A percentile compares a stretch with the other conserved stretches of the same genome.
phyloP scores from a whole-genome alignment of 2,113 vertebrate species.

The Austrofundulus limnaeus region DNA sequence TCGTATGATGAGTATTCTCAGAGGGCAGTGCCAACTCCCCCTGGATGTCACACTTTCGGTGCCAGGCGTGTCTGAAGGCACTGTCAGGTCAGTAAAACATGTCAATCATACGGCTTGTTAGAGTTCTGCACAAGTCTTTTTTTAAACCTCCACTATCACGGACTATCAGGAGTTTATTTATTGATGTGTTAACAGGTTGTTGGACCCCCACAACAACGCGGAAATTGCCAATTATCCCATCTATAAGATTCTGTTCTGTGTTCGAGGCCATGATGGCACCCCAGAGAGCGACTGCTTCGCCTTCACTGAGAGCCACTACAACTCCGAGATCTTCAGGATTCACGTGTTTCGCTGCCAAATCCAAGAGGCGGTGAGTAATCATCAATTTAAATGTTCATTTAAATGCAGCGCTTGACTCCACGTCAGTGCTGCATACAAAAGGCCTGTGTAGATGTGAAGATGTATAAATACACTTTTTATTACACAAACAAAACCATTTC shows the following conservation, averaged over 20 bases:
- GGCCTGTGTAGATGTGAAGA: too few relatives aligned
- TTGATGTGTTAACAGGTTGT: slow-evolving; percentile 78
- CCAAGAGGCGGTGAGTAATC: slow-evolving; percentile 92
- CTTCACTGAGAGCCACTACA: slow-evolving; percentile 98
- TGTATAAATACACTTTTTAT: too few relatives aligned
- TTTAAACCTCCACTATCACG: too few relatives aligned
- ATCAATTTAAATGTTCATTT: too few relatives aligned
- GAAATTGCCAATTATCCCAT: slow-evolving; percentile 98
- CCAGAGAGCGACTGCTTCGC: slow-evolving; percentile 97
- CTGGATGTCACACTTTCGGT: slow-evolving; percentile 94
- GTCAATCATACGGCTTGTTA: neutral
- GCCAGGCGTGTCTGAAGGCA: slow-evolving; percentile 95
- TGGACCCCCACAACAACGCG: slow-evolving; percentile 91
- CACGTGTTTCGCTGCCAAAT: slow-evolving; percentile 98
- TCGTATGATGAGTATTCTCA: slow-evolving; percentile 95
- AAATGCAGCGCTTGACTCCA: too few relatives aligned
- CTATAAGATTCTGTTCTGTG: slow-evolving; percentile 98
- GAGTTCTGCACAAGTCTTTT: too few relatives aligned
- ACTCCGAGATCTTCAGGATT: slow-evolving; percentile 97
- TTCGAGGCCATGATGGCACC: slow-evolving; percentile 93
- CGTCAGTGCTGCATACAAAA: too few relatives aligned
- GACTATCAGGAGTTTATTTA: neutral
- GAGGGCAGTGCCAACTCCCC: slow-evolving; percentile 92
- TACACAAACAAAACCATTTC: too few relatives aligned
- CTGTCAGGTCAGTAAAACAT: slow-evolving; percentile 84